phyloP scores from a whole-genome alignment of 2,113 vertebrate species.

The Hylia prasina region DNA sequence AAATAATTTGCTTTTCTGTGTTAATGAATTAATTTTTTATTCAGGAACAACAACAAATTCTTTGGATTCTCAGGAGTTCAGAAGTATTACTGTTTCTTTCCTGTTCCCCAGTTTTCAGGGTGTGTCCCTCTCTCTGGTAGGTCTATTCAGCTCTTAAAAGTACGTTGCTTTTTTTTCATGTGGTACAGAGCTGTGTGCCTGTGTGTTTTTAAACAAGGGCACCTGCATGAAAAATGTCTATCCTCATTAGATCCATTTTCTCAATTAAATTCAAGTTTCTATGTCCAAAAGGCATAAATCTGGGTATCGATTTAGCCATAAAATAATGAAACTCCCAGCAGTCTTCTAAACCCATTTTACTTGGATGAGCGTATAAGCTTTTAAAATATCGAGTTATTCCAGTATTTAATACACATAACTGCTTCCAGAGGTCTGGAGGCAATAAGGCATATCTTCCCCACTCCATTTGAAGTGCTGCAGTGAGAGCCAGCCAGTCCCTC shows the following conservation, averaged over 20 bases:
- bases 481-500: slow-evolving; percentile 46
- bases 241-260: slow-evolving; percentile 79
- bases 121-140: slow-evolving; percentile 36
- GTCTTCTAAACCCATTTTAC: slow-evolving; percentile 79
- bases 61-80: background rate
- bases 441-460: slow-evolving; percentile 70
- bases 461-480: slow-evolving; percentile 59
- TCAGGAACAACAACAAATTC: background rate
- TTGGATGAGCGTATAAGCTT: slow-evolving; percentile 77
- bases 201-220: slow-evolving; percentile 44
- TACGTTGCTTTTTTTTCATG: slow-evolving; percentile 32
- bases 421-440: slow-evolving; percentile 73
- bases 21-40: slow-evolving; percentile 51
- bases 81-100: background rate
- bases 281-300: slow-evolving; percentile 77
- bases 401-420: slow-evolving; percentile 79
- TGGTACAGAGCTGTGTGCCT: slow-evolving; percentile 1
- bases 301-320: slow-evolving; percentile 76
- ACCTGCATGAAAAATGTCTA: slow-evolving; percentile 73
- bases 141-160: slow-evolving; percentile 34
- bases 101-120: background rate
- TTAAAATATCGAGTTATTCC: slow-evolving; percentile 81
- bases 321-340: slow-evolving; percentile 78
- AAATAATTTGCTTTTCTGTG: slow-evolving; percentile 48
- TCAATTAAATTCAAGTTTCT: slow-evolving; percentile 79